A percentile compares a stretch with the other conserved stretches of the same genome.
These are phyloP conservation scores for Sylvilagus floridanus DNA, from an alignment of 2,797 vertebrate species.

Conservation along the genomic window DNA sequence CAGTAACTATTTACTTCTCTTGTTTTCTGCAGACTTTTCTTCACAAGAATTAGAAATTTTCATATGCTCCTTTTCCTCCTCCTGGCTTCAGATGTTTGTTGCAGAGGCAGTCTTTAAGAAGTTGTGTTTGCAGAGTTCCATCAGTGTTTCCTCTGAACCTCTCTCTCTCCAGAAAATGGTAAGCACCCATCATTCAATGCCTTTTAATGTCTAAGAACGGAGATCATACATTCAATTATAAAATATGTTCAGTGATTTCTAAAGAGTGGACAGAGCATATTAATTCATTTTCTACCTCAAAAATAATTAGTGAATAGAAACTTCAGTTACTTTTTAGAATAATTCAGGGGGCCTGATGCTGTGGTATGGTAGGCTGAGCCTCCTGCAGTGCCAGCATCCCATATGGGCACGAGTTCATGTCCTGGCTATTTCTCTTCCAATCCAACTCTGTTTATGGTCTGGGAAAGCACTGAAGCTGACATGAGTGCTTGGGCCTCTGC, in stretches of 20 bases:
- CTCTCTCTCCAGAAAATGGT: constrained; percentile 95
- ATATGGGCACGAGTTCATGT: too few species aligned
- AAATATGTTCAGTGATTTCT: constrained; percentile 24
- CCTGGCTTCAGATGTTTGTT: constrained; percentile 93
- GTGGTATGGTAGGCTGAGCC: too few species aligned
- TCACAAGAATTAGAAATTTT: constrained; percentile 88
- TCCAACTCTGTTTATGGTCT: too few species aligned
- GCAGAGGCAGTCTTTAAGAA: constrained; percentile 94
- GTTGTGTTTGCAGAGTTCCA: constrained; percentile 89
- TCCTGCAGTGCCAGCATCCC: too few species aligned
- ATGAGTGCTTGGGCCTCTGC: too few species aligned
- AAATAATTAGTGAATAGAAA: constrained; percentile 55
- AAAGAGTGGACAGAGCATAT: constrained; percentile 1
- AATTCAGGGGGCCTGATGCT: not conserved
- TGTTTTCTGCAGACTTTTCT: constrained; percentile 89
- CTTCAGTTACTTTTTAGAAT: constrained; percentile 36
- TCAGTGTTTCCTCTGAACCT: constrained; percentile 87
- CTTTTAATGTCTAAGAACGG: constrained; percentile 23
- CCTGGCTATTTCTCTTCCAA: too few species aligned
- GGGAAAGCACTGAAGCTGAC: too few species aligned
- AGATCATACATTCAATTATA: constrained; percentile 26
- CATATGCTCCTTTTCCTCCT: constrained; percentile 90
- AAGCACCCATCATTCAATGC: constrained; percentile 72
- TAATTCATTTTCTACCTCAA: constrained; percentile 46
- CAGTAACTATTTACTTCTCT: constrained; percentile 47